Conservation (phyloP, 1,140 invertebrate genomes). For the Brachionus plicatilis region DNA sequence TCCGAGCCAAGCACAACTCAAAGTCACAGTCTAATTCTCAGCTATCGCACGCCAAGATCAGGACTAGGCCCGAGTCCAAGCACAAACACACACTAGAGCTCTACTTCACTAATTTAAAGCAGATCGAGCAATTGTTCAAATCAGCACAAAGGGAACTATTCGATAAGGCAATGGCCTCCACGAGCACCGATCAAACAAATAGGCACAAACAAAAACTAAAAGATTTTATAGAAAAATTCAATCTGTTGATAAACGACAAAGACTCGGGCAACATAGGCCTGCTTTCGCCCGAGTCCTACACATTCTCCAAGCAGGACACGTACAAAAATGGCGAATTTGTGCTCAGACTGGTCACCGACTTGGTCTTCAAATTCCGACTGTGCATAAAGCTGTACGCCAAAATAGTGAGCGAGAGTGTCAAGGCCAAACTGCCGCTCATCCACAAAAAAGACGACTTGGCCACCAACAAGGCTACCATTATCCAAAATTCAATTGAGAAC, state of each 20-base stretch:
- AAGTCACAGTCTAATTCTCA: slow-evolving; percentile 29
- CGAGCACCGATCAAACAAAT: not conserved
- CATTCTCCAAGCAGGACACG: not conserved
- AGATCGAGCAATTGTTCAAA: not conserved
- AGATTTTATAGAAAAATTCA: not conserved
- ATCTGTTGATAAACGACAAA: not conserved
- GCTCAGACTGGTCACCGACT: not conserved
- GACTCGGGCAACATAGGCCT: not conserved
- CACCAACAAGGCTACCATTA: not conserved
- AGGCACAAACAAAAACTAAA: not conserved
- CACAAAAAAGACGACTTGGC: not conserved
- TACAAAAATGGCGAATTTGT: slow-evolving; percentile 32
- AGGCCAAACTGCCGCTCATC: not conserved
- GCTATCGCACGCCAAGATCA: not conserved
- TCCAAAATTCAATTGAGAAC: not conserved
- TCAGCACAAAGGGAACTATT: not conserved
- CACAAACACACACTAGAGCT: not conserved
- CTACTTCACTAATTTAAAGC: not conserved
- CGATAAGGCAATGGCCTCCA: not conserved
- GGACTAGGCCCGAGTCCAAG: not conserved
- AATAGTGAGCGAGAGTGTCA: not conserved
- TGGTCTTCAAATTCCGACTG: not conserved
- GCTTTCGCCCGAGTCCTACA: slow-evolving; percentile 8
- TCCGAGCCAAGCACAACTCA: not conserved
- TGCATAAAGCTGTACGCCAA: not conserved